A percentile compares a stretch with the other conserved stretches of the same genome.
These are phyloP conservation scores for Drosophila trapezifrons DNA, from an alignment of 1,140 invertebrate genomes.

Conservation along the genomic window DNA sequence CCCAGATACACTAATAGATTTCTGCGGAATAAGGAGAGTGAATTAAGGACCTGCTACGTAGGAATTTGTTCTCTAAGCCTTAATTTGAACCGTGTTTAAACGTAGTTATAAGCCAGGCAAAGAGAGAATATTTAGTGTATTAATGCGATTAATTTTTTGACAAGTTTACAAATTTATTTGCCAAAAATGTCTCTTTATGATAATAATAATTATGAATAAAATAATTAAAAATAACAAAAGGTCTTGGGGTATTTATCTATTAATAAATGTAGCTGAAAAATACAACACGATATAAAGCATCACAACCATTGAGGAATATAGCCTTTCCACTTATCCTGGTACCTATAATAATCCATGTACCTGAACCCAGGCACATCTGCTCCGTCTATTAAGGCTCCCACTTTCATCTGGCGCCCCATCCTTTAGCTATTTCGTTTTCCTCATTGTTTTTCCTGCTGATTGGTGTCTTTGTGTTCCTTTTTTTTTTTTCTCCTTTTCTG, in stretches of 20 bases:
- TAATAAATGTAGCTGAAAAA: neutral
- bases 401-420: slow-evolving; percentile 23
- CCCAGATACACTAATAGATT: slow-evolving; percentile 51
- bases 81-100: neutral
- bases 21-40: slow-evolving; percentile 1
- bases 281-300: neutral
- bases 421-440: slow-evolving; percentile 35
- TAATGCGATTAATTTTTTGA: no score
- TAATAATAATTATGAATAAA: no score
- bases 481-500: slow-evolving; percentile 46
- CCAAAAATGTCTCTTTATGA: no score
- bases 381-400: slow-evolving; percentile 54
- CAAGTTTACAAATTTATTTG: no score
- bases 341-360: slow-evolving; percentile 18
- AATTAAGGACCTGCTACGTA: slow-evolving; percentile 7
- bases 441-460: slow-evolving; percentile 69
- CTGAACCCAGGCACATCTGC: slow-evolving; percentile 30
- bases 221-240: no score
- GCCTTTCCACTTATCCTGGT: no score
- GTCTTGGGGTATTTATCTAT: no score
- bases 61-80: neutral
- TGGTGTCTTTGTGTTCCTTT: slow-evolving; percentile 64
- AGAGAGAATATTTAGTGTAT: neutral
- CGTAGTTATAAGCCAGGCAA: no score
- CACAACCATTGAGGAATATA: neutral